Evolutionary conservation across 2,888 invertebrate species (phyloP).

Genomic region (Diaperis boleti): DNA sequence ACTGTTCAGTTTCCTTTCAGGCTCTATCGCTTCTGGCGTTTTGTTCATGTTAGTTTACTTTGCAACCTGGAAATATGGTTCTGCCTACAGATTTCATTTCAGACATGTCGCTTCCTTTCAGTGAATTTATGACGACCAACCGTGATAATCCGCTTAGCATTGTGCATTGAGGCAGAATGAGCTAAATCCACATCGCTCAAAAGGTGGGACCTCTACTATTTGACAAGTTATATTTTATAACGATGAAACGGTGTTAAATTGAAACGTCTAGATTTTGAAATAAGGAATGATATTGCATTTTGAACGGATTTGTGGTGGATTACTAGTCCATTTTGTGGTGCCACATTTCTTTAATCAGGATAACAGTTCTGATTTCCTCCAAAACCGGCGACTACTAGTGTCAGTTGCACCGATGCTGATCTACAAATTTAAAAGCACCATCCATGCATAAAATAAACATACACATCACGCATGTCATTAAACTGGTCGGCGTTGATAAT

Average conservation of each 20-base stretch:
- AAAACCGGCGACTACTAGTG: constrained; percentile 4
- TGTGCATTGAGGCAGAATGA: constrained; percentile 9
- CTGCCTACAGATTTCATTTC: constrained; percentile 2
- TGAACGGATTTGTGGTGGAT: no score
- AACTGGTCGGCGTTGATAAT: constrained; percentile 24
- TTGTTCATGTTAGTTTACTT: constrained; percentile 1
- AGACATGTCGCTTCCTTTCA: constrained; percentile 13
- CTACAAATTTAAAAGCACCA: constrained; percentile 6
- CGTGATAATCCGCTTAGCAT: constrained; percentile 18
- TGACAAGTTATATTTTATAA: neutral
- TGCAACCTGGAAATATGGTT: neutral
- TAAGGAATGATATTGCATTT: neutral
- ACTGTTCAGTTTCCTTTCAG: constrained; percentile 7
- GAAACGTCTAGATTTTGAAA: no score
- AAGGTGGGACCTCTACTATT: neutral
- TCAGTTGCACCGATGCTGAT: neutral
- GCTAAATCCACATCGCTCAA: constrained; percentile 8
- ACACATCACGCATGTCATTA: constrained; percentile 14
- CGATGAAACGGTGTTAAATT: neutral
- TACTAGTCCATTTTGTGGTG: no score
- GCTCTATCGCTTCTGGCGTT: neutral
- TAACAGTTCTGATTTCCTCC: no score
- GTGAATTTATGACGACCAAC: constrained; percentile 12
- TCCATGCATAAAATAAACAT: constrained; percentile 20
- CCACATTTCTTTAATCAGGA: no score